Evolutionary conservation across 1,140 invertebrate genomes (phyloP).

Genomic region (Meteorus sp.): DNA sequence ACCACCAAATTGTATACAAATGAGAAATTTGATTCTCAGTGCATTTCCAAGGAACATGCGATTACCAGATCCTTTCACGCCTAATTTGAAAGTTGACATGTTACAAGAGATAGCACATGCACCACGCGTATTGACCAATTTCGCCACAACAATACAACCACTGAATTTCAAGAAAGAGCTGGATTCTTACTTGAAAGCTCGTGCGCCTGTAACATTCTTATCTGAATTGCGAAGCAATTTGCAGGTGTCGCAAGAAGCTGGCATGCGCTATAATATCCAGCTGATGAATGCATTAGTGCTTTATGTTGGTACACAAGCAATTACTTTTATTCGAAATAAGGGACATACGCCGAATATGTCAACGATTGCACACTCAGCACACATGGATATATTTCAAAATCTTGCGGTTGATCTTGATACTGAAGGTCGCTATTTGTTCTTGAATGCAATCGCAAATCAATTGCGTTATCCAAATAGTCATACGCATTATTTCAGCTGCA

Average conservation of each 20-base stretch:
- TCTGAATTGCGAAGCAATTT: slow-evolving; percentile 88
- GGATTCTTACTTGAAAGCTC: slow-evolving; percentile 93
- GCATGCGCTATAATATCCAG: slow-evolving; percentile 91
- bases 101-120: slow-evolving; percentile 82
- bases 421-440: slow-evolving; percentile 93
- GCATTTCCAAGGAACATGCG: slow-evolving; percentile 98
- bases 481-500: slow-evolving; percentile 99
- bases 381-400: slow-evolving; percentile 99
- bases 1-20: slow-evolving; percentile 98
- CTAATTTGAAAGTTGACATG: slow-evolving; percentile 95
- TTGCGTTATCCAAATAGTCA: slow-evolving; percentile 98
- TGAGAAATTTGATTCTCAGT: slow-evolving; percentile 96
- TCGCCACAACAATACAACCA: slow-evolving; percentile 84
- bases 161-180: slow-evolving; percentile 90
- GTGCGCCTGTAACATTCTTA: slow-evolving; percentile 94
- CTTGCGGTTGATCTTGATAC: slow-evolving; percentile 96
- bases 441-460: slow-evolving; percentile 98
- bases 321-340: slow-evolving; percentile 83
- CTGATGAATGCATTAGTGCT: slow-evolving; percentile 96
- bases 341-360: slow-evolving; percentile 91
- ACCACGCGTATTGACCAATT: slow-evolving; percentile 89
- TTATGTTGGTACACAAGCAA: slow-evolving; percentile 97
- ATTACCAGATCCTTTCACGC: slow-evolving; percentile 96
- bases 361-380: slow-evolving; percentile 94
- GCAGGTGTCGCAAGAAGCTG: slow-evolving; percentile 84